Conservation (phyloP, 2,797 vertebrate species). For the Novumbra hubbsi region DNA sequence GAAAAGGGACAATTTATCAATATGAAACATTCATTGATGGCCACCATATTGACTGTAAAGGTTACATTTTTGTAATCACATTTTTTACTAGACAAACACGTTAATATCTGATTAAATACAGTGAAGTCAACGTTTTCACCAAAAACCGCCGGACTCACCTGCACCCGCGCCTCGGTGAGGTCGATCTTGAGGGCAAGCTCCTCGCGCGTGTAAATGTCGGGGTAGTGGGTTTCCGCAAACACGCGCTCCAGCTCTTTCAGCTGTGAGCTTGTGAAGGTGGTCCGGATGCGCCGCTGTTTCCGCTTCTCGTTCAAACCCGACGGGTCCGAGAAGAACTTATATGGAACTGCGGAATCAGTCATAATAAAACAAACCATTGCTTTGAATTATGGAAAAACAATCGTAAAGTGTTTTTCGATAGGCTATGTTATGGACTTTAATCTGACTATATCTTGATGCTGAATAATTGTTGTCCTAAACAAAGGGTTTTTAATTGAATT, state of each 20-base stretch:
- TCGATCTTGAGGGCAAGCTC: constrained; percentile 96
- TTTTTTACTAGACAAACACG: too few relatives aligned
- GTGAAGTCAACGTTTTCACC: background rate
- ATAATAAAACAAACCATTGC: background rate
- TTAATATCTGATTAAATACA: background rate
- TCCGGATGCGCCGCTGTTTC: constrained; percentile 93
- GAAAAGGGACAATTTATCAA: too few relatives aligned
- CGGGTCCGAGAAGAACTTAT: constrained; percentile 96
- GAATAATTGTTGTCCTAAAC: background rate
- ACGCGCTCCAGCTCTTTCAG: constrained; percentile 95
- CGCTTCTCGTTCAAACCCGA: constrained; percentile 93
- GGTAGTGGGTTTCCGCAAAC: constrained; percentile 95
- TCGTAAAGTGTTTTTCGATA: background rate
- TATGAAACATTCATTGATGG: background rate
- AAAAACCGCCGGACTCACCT: constrained; percentile 72
- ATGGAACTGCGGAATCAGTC: constrained; percentile 71
- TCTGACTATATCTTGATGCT: background rate
- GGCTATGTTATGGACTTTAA: background rate
- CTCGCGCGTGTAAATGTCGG: constrained; percentile 95
- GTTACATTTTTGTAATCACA: too few relatives aligned
- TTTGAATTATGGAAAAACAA: background rate
- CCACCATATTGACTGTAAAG: background rate
- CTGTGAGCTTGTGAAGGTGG: constrained; percentile 96
- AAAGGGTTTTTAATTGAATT: background rate
- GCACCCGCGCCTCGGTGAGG: constrained; percentile 93